Evolutionary conservation across 2,797 vertebrate species (phyloP), one percentile per base, ranked within the genome.

Genomic region (Simalia tracyae): DNA sequence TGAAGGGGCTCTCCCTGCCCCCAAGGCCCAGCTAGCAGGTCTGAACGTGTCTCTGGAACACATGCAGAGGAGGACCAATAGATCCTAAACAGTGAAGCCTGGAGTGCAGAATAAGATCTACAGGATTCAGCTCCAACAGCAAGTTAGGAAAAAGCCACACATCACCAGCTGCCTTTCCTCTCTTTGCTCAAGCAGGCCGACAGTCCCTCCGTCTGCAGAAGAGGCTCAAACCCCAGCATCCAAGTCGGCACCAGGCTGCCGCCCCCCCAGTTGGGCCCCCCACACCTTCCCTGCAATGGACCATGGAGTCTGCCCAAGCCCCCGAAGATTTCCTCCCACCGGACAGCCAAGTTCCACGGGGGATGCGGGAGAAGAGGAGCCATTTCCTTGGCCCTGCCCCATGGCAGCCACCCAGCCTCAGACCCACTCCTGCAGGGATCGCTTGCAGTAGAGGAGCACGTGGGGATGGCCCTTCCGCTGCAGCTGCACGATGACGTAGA

Each of bases 341-440:
- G 19, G 61, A 24, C 9, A 42, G 36, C 72, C 28, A 15, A 2
- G 42, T 22, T 5, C 3, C 54, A 22, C 19, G 57, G 56, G 10
- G 85, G 50, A 15, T 10, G 28, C 85, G 0, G 42, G 4, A 88
- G 28, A 72, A 91, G 14, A 84, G 89, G 93, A 84, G 87, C 57
- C 46, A 89, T 10, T 17, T 86, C 54, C 93, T 81, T 57, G 93
- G 90, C 97, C 97, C 96, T 94, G 94, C 92, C 91, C 91, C 84
- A 0, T 10, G 61, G 63, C 76, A 24, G 88, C 19, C 6, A 2
- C 31, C 90, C 6, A 19, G 61, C 1, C 2, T 99, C 98, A 99
- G 96, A 99, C 99, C 99, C 99, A 99, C 93, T 99, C 98, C 97
- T 99, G 99, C 97, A 99, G 95, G 1, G 99, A 99, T 26, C 99